A percentile compares a stretch with the other conserved stretches of the same genome.
These are phyloP conservation scores for Dicyrtomina minuta DNA, from an alignment of 2,888 invertebrate genomes.

Conservation along the genomic window DNA sequence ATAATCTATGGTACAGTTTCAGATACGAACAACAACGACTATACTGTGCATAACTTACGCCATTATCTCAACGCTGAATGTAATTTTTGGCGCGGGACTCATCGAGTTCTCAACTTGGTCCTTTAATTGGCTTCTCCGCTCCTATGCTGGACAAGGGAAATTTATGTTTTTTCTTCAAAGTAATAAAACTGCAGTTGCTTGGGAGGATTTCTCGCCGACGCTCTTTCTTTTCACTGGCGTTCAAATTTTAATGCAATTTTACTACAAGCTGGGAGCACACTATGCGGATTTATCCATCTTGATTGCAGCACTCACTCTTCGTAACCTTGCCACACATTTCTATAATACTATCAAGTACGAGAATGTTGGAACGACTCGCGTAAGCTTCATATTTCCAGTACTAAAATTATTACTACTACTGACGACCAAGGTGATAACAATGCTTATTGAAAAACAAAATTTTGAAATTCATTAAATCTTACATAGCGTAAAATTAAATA, in stretches of 20 bases:
- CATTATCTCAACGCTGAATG: too few species aligned
- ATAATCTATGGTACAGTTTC: too few species aligned
- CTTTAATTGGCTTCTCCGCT: too few species aligned
- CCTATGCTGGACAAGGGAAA: too few species aligned
- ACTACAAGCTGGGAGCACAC: constrained; percentile 22
- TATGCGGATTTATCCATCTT: constrained; percentile 22
- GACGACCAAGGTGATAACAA: too few species aligned
- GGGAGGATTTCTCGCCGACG: neutral
- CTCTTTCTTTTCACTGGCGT: constrained; percentile 12
- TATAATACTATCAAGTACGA: neutral
- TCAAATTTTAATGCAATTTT: constrained; percentile 17
- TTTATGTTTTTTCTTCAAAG: too few species aligned
- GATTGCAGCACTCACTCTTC: constrained; percentile 12
- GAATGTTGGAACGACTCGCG: neutral
- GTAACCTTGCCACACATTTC: constrained; percentile 4
- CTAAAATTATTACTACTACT: too few species aligned
- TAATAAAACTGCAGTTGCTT: neutral
- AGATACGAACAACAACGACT: neutral
- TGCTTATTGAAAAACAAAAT: too few species aligned
- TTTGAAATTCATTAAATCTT: neutral
- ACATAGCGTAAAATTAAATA: neutral
- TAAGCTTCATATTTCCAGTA: too few species aligned
- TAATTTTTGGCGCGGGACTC: too few species aligned
- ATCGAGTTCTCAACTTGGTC: neutral
- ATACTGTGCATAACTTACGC: constrained; percentile 8